Evolutionary conservation across 1,140 invertebrate genomes (phyloP).

Genomic region (Macrosteles quadrilineatus): DNA sequence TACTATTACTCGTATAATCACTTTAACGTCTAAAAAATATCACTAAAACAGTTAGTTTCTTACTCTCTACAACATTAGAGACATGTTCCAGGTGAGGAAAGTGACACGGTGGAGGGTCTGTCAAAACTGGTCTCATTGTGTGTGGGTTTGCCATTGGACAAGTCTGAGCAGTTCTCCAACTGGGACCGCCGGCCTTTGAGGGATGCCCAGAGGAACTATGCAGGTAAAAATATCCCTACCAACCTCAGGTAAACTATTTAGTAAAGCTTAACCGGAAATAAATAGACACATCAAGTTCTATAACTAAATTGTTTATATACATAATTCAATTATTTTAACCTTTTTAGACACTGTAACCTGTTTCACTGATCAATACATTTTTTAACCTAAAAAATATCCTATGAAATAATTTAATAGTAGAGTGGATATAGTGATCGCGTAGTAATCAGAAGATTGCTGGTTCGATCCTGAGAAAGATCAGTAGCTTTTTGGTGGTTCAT

Average conservation of each 20-base stretch:
- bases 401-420: too few species aligned
- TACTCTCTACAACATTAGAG: background rate
- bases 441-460: too few species aligned
- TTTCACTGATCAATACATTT: background rate
- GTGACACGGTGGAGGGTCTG: slow-evolving; percentile 23
- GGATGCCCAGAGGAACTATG: slow-evolving; percentile 74
- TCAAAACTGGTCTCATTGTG: slow-evolving; percentile 65
- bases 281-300: background rate
- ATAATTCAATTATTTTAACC: too few species aligned
- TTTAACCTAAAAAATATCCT: too few species aligned
- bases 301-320: background rate
- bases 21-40: background rate
- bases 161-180: slow-evolving; percentile 84
- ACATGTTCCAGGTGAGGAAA: slow-evolving; percentile 47
- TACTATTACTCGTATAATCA: background rate
- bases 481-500: too few species aligned
- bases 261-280: background rate
- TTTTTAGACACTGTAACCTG: background rate
- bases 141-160: slow-evolving; percentile 72
- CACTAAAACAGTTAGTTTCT: background rate
- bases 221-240: slow-evolving; percentile 53
- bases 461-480: too few species aligned
- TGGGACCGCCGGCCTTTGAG: slow-evolving; percentile 81
- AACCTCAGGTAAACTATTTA: slow-evolving; percentile 53
- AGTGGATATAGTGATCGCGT: too few species aligned